A percentile compares a stretch with the other conserved stretches of the same genome.
Conservation (phyloP, 2,113 vertebrate species). For the Apeltes quadracus region DNA sequence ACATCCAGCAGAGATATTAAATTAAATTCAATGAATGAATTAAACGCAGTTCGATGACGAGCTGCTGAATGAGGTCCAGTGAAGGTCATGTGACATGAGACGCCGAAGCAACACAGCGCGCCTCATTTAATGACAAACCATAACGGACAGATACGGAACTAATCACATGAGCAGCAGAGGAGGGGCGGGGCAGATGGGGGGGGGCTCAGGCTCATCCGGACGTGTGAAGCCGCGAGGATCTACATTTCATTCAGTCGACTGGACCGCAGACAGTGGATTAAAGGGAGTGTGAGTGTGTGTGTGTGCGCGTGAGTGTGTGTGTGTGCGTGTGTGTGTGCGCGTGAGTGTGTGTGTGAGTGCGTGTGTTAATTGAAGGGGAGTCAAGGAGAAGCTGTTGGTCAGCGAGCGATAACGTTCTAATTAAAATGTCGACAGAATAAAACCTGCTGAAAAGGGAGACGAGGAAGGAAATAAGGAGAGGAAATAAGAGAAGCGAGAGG, state of each 20-base stretch:
- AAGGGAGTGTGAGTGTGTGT: slow-evolving; percentile 9
- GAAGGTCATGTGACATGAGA: neutral
- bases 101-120: neutral
- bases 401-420: slow-evolving; percentile 56
- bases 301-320: slow-evolving; percentile 9
- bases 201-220: slow-evolving; percentile 23
- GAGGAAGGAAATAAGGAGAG: neutral
- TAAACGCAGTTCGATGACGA: too few species aligned
- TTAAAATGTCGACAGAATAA: slow-evolving; percentile 4
- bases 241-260: slow-evolving; percentile 14
- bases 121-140: slow-evolving; percentile 37
- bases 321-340: slow-evolving; percentile 9
- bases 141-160: neutral
- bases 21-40: too few species aligned
- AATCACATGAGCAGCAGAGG: neutral
- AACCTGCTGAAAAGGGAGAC: too few species aligned
- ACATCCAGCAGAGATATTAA: too few species aligned
- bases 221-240: neutral
- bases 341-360: slow-evolving; percentile 10
- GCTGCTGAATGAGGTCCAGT: neutral
- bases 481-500: neutral
- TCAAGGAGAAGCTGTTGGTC: slow-evolving; percentile 49
- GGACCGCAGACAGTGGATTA: slow-evolving; percentile 42
- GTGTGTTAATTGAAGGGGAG: slow-evolving; percentile 36
- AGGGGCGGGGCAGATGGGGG: neutral